phyloP scores from a whole-genome alignment of 2,113 vertebrate species.

The Hippolais icterina region DNA sequence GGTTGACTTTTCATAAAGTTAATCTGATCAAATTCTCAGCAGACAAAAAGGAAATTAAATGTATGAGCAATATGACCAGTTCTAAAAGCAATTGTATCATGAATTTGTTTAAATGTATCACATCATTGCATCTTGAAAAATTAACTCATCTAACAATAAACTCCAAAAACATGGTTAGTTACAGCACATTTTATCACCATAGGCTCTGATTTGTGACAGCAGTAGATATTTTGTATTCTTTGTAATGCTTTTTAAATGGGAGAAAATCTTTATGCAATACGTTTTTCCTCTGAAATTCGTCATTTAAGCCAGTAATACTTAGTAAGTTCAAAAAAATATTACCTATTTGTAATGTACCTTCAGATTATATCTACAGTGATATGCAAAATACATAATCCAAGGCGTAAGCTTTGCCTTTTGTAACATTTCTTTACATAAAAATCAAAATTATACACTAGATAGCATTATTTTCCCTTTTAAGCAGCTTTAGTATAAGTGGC shows the following conservation, averaged over 20 bases:
- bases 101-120: not conserved
- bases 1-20: not conserved
- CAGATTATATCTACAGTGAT: not conserved
- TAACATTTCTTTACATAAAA: not conserved
- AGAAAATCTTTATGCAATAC: not conserved
- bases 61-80: not conserved
- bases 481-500: not conserved
- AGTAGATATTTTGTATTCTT: not conserved
- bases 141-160: not conserved
- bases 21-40: conserved; percentile 2
- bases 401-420: not conserved
- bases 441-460: not conserved
- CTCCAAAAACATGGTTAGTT: not conserved
- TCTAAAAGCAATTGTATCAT: not conserved
- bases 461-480: not conserved
- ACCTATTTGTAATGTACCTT: not conserved
- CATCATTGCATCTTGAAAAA: not conserved
- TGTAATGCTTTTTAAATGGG: not conserved
- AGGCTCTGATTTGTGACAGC: not conserved
- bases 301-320: not conserved
- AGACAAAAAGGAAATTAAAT: not conserved
- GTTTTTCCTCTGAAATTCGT: not conserved
- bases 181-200: not conserved
- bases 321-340: not conserved
- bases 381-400: not conserved